Base-by-base conservation (phyloP, 2,113 vertebrate species). In the Oreotrochilus melanogaster region DNA sequence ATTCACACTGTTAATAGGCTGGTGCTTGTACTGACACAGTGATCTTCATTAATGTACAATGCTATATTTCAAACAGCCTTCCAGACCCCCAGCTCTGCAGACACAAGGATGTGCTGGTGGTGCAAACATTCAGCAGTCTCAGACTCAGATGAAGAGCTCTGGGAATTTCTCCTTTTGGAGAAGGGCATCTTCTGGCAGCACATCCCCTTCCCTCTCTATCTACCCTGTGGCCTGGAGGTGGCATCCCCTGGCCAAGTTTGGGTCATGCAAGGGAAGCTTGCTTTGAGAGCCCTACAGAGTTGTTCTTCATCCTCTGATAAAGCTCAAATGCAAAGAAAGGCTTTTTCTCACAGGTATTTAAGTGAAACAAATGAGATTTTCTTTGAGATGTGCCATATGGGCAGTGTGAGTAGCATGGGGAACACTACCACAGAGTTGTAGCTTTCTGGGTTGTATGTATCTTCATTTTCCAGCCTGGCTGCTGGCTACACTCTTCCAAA, bases 161-260 rank as follows among this genome's bases (percentile, higher is more conserved):
- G 27, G 23, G 23, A 27, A 9, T 45, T 82, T 9, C 22, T 56
- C 18, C 56, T 85, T 80, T 16, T 79, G 57, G 45, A 72, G 27
- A 62, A 33, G 14, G 61, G 33, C 31, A 31, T 75, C 61, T 61
- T 35, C 61, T 66, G 1, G 2, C 11, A 16, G 13, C 62, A 50
- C 1, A 0, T 56, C 12, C 5, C 30, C 5, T 83, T 73, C 14
- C 7, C 0, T 0, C 6, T 19, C 14, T 50, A 24, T 64, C 43
- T 53, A 0, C 8, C 1, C n/a, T 58, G 31, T 58, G 43, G 11
- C 33, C 30, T 35, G 43, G 60, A 79, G 35, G 30, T 88, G 62
- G 27, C 16, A 35, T 87, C 24, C 47, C 27, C 10, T 66, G 47
- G 33, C 9, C 35, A 7, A 10, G 6, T 33, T 2, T 50, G 66